Conservation (phyloP, 2,797 vertebrate genomes). For the Agapornis canus region DNA sequence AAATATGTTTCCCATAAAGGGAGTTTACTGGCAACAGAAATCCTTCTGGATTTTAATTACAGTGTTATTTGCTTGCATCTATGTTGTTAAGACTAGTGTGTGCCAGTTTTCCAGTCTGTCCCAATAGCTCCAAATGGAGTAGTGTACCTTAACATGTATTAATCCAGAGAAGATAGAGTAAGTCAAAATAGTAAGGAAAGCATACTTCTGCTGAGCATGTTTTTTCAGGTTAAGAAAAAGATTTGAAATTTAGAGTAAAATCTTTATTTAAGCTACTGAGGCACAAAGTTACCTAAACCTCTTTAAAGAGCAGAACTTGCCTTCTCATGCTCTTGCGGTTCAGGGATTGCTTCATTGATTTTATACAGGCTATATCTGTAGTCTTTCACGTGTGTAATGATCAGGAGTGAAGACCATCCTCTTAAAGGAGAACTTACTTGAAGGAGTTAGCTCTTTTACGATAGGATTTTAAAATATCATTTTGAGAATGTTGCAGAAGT, state of each 20-base stretch:
- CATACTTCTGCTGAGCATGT: neutral
- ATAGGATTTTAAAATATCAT: neutral
- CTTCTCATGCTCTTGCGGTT: neutral
- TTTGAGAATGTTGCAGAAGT: neutral
- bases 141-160: neutral
- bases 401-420: neutral
- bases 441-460: neutral
- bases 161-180: neutral
- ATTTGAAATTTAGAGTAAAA: neutral
- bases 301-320: neutral
- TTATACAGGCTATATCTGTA: neutral
- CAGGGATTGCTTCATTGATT: neutral
- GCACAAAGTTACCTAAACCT: neutral
- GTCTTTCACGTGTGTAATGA: neutral
- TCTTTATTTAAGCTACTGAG: neutral
- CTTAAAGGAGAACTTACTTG: neutral
- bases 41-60: neutral
- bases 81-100: neutral
- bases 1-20: slow-evolving; percentile 10
- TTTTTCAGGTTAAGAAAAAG: neutral
- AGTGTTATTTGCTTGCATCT: neutral
- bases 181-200: neutral
- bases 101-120: neutral
- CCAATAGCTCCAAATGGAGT: neutral
- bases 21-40: neutral